A percentile compares a stretch with the other conserved stretches of the same genome.
These are phyloP conservation scores for Holacanthella duospinosa DNA, from an alignment of 2,888 invertebrate species.

Conservation along the genomic window DNA sequence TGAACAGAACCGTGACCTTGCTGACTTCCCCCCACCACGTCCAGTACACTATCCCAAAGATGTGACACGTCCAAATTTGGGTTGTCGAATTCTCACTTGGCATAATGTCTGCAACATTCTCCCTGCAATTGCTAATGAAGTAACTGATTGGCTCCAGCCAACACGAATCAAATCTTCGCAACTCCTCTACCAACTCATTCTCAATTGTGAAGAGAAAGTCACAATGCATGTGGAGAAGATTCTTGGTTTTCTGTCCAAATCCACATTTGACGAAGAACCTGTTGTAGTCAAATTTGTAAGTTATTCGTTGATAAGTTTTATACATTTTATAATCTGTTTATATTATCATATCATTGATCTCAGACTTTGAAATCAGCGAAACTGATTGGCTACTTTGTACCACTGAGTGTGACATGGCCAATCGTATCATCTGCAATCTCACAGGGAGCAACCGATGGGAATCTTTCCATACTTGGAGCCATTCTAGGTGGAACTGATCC, in stretches of 20 bases:
- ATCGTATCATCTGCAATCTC: constrained; percentile 14
- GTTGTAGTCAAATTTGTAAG: constrained; percentile 48
- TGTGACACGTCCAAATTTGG: constrained; percentile 66
- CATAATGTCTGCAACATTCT: constrained; percentile 63
- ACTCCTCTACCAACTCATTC: constrained; percentile 57
- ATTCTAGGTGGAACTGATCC: constrained; percentile 52
- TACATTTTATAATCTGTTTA: no score
- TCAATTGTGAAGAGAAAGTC: constrained; percentile 62
- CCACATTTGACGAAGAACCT: constrained; percentile 25
- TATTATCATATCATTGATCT: constrained; percentile 18
- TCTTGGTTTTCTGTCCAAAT: constrained; percentile 49
- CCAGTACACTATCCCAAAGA: constrained; percentile 63
- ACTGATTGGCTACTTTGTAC: constrained; percentile 65
- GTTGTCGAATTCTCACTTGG: constrained; percentile 69
- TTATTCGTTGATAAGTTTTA: no score
- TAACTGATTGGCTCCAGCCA: constrained; percentile 64
- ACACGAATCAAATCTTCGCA: constrained; percentile 62
- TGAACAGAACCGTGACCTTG: constrained; percentile 68
- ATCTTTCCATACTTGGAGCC: constrained; percentile 52
- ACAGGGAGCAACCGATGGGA: constrained; percentile 43
- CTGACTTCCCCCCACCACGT: constrained; percentile 59
- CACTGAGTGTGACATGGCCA: constrained; percentile 52
- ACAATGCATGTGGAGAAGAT: constrained; percentile 57
- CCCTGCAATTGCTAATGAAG: constrained; percentile 58
- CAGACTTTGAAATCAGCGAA: constrained; percentile 58